Percentiles rank a stretch among this genome's conserved stretches.
Evolutionary conservation across 2,113 vertebrate species (phyloP).

Genomic region (Strix uralensis): DNA sequence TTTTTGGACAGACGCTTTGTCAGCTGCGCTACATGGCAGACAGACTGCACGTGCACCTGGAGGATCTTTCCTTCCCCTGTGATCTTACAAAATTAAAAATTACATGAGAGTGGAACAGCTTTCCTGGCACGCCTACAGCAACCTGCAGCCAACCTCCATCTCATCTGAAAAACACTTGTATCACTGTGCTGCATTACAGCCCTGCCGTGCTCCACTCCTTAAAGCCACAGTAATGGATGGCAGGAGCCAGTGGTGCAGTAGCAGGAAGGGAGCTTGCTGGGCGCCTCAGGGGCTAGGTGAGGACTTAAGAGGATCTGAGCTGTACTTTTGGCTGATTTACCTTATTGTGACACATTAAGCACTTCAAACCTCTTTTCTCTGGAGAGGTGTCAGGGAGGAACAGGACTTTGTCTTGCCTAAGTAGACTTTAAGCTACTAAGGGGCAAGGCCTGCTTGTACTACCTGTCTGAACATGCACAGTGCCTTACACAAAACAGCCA

Average conservation of each 20-base stretch:
- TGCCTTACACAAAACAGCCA: not conserved
- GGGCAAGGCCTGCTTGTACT: not conserved
- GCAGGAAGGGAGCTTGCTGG: not conserved
- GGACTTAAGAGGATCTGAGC: not conserved
- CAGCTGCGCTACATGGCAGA: not conserved
- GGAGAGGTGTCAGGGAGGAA: not conserved
- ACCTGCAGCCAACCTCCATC: not conserved
- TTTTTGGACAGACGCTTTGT: not conserved
- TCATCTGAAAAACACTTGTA: not conserved
- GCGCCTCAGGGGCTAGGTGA: accelerated
- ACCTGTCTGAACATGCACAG: not conserved
- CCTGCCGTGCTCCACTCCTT: not conserved
- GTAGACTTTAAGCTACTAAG: not conserved
- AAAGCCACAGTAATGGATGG: not conserved
- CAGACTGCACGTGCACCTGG: not conserved
- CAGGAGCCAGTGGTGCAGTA: not conserved
- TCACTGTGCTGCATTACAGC: not conserved
- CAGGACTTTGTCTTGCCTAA: not conserved
- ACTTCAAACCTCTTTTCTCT: not conserved
- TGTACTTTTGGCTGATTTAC: not conserved
- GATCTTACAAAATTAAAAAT: conserved; percentile 7
- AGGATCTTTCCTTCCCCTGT: not conserved
- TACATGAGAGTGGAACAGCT: not conserved
- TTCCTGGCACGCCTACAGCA: not conserved
- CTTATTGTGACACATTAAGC: not conserved